Evolutionary conservation across 2,888 invertebrate genomes (phyloP).

Genomic region (Mylabris sibirica): DNA sequence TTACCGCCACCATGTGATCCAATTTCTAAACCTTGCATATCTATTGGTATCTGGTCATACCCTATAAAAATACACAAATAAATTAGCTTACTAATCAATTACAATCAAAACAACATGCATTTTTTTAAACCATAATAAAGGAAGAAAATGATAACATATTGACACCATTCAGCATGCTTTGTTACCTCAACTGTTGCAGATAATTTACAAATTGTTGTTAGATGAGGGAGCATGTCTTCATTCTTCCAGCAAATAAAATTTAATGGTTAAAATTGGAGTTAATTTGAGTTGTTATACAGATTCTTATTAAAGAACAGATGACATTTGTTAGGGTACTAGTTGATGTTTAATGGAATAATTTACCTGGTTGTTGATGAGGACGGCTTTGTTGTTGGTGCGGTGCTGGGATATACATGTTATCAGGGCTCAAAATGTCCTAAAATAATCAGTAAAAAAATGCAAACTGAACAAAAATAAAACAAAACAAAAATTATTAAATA

Average conservation of each 20-base stretch:
- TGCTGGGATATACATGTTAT: slow-evolving; percentile 86
- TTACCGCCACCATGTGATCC: slow-evolving; percentile 68
- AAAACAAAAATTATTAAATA: slow-evolving; percentile 49
- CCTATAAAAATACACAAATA: slow-evolving; percentile 65
- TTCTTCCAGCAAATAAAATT: slow-evolving; percentile 32
- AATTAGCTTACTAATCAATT: neutral
- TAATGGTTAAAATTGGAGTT: slow-evolving; percentile 10
- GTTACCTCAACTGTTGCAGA: slow-evolving; percentile 31
- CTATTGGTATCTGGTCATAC: slow-evolving; percentile 98
- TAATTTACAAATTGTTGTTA: slow-evolving; percentile 38
- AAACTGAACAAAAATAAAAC: slow-evolving; percentile 49
- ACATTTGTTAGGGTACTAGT: neutral
- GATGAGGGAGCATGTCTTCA: slow-evolving; percentile 35
- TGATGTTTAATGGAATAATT: no score
- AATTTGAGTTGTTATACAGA: neutral
- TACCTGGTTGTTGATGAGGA: slow-evolving; percentile 82
- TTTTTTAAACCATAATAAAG: no score
- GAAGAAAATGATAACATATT: neutral
- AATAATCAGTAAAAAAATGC: slow-evolving; percentile 57
- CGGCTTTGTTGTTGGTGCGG: slow-evolving; percentile 75
- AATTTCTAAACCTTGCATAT: slow-evolving; percentile 94
- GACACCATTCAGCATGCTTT: slow-evolving; percentile 28
- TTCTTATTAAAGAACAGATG: slow-evolving; percentile 7
- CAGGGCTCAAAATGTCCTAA: slow-evolving; percentile 90
- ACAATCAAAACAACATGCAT: neutral